Base-by-base conservation (phyloP, 2,797 vertebrate species). In the Fratercula arctica region DNA sequence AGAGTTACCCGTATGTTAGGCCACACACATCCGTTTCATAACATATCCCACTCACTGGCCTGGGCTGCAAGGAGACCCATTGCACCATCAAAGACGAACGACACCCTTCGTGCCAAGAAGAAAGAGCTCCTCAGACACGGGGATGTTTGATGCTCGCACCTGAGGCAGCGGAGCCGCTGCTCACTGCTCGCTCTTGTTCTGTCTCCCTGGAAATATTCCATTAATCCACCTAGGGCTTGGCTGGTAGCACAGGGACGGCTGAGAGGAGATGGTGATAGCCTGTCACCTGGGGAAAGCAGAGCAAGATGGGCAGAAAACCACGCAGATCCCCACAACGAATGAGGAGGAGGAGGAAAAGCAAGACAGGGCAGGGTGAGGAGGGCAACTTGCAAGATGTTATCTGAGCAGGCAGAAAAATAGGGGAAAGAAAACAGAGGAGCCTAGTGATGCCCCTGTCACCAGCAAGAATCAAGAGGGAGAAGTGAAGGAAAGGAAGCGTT, bases 1-100 rank as follows among this genome's bases (percentile, higher is more conserved):
- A 92, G 93, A 95, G 67, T 95, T 83, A 93, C 96, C 93, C 90
- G 66, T 95, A 92, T 78, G 78, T 88, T 84, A 61, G 93, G 94
- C 94, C 95, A 96, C 96, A 96, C 95, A 91, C 87, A 91, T 92
- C 79, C 6, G 0, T 90, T 97, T 91, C 89, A 56, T 39, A 91
- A 93, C 66, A 68, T 69, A 72, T 37, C 51, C 83, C 50, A 9
- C 85, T 73, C 75, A 1, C 29, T 92, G 90, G 57, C 54, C 57
- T 37, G 73, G 75, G 19, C 61, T 88, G 61, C 56, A 15, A 83
- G 89, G 68, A 90, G 80, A 84, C 46, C 69, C 76, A 17, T 10
- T 61, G 78, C 75, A 37, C 88, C 33, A 18, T 16, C 66, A 48
- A 51, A 83, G 59, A 41, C 1, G 1, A 80, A 28, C 16, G 31